A percentile compares a stretch with the other conserved stretches of the same genome.
These are phyloP conservation scores for Parnassius apollo DNA, from an alignment of 2,888 invertebrate genomes.

Conservation along the genomic window DNA sequence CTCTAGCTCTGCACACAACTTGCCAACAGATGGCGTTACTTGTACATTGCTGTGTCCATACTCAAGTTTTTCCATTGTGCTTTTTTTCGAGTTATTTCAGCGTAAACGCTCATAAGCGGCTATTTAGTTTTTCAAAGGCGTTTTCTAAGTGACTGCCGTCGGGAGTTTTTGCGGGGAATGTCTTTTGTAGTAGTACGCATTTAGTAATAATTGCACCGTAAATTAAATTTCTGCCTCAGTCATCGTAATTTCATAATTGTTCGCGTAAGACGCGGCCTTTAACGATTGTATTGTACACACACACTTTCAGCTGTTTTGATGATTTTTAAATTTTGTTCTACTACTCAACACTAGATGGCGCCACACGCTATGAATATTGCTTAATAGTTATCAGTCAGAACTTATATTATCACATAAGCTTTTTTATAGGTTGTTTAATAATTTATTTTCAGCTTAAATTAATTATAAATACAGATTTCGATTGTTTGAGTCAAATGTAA, in stretches of 20 bases:
- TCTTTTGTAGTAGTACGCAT: conserved; percentile 67
- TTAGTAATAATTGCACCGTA: conserved; percentile 68
- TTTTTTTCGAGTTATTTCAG: conserved; percentile 70
- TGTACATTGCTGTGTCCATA: conserved; percentile 65
- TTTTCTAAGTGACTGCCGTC: conserved; percentile 72
- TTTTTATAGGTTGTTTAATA: neutral
- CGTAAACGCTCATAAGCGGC: conserved; percentile 73
- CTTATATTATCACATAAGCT: neutral
- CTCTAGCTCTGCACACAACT: conserved; percentile 60
- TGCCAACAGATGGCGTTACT: conserved; percentile 75
- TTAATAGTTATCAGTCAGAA: neutral
- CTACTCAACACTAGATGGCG: conserved; percentile 39
- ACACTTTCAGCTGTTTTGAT: conserved; percentile 18
- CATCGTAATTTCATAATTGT: conserved; percentile 63
- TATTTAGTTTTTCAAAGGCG: conserved; percentile 76
- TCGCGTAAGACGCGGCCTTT: conserved; percentile 39
- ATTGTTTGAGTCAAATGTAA: neutral
- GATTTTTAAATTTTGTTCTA: conserved; percentile 16
- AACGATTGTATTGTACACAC: conserved; percentile 22
- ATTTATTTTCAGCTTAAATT: neutral
- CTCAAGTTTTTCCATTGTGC: conserved; percentile 55
- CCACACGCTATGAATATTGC: conserved; percentile 28
- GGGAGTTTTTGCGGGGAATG: conserved; percentile 58
- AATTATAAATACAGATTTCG: neutral
- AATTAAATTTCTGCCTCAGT: conserved; percentile 61